Base-by-base conservation (phyloP, 2,113 vertebrate species). In the Eulemur rufifrons region DNA sequence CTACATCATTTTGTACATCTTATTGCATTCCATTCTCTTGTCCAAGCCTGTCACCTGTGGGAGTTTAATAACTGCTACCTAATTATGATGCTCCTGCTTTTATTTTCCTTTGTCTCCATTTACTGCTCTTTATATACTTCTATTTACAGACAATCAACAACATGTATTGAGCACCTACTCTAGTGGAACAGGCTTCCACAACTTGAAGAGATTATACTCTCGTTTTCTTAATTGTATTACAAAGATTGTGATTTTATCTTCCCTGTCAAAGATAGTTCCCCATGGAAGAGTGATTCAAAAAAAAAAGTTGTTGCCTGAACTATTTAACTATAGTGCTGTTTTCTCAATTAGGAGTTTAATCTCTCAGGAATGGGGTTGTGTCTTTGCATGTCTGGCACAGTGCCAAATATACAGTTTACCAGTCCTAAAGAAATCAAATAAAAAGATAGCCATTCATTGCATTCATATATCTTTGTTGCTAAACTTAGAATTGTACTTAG, bases 11-110 rank as follows among this genome's bases (percentile, higher is more conserved):
- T 56, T 86, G 29, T 73, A 78, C 15, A 91, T 25, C 45, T 42
- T 91, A 76, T 54, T 95, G 86, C 47, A 50, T 71, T 97, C 81
- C 39, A 32, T 64, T 91, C 78, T 97, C 97, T 92, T 96, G 97
- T 92, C 90, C 84, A 94, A 96, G 82, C 95, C 81, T 95, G 95
- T 97, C 84, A 86, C 42, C 37, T 94, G 96, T 98, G 76, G 93
- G 95, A 97, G 81, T 93, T 95, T 90, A 97, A 94, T 97, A 96
- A 92, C 88, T 77, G 54, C 85, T 92, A 59, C 74, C 73, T 95
- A 94, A 92, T 96, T 95, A 95, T 34, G 13, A 92, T 17, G 29
- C 93, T 95, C 66, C 21, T 87, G 39, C 21, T 87, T 84, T 96
- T 97, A 83, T 86, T 97, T 96, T 85, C 14, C 15, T 89, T 88